These are phyloP conservation scores for Sardinella longiceps DNA, from an alignment of 2,797 vertebrate genomes.

Conservation along the genomic window DNA sequence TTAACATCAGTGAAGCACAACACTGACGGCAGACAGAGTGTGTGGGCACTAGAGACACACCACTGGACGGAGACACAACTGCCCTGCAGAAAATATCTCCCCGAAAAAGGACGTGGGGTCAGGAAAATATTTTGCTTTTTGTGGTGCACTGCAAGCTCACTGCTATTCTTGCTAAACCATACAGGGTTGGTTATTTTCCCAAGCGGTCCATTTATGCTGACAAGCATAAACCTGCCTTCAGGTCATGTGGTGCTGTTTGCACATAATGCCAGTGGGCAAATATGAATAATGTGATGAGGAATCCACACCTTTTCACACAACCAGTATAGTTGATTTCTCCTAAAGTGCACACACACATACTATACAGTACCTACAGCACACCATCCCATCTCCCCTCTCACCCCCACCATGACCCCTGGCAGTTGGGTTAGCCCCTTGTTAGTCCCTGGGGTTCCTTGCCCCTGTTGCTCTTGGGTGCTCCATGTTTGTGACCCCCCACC, in stretches of 20 bases:
- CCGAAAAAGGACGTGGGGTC: neutral
- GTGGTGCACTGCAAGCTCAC: neutral
- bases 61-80: neutral
- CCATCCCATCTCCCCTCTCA: too few relatives aligned
- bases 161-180: neutral
- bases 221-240: neutral
- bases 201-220: neutral
- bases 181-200: neutral
- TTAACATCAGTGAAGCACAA: neutral
- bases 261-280: neutral
- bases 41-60: neutral
- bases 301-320: neutral
- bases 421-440: too few relatives aligned
- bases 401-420: too few relatives aligned
- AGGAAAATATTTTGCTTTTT: neutral
- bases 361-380: too few relatives aligned
- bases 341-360: too few relatives aligned
- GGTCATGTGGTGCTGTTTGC: neutral
- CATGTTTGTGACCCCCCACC: too few relatives aligned
- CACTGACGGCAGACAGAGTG: neutral
- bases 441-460: too few relatives aligned
- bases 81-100: neutral
- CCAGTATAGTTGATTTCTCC: neutral
- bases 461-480: too few relatives aligned
- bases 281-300: neutral